phyloP scores from a whole-genome alignment of 2,113 vertebrate species.

The Boleophthalmus pectinirostris region DNA sequence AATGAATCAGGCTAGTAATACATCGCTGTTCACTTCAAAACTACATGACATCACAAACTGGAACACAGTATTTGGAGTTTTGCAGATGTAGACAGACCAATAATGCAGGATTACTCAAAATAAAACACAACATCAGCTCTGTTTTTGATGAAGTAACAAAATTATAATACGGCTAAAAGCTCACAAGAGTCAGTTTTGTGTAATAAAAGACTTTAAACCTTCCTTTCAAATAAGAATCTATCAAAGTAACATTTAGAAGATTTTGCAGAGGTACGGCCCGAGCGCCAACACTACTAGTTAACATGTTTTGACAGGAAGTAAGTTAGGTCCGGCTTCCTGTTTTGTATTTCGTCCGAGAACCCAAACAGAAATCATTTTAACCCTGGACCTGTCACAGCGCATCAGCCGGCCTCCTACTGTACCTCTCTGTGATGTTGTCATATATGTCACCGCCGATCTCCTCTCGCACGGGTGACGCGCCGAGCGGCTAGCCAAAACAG shows the following conservation, averaged over 20 bases:
- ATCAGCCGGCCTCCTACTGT: conserved; percentile 18
- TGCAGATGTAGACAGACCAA: no score
- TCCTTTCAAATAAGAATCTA: no score
- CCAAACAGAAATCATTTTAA: conserved; percentile 8
- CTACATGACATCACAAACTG: no score
- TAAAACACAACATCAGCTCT: no score
- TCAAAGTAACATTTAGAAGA: not conserved
- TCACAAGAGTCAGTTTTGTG: no score
- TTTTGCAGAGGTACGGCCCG: not conserved
- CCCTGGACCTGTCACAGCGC: conserved; percentile 20
- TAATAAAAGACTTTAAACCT: no score
- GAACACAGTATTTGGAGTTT: no score
- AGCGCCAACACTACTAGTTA: conserved; percentile 15
- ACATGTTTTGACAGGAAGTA: conserved; percentile 50
- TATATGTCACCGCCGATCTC: conserved; percentile 41
- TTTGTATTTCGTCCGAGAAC: conserved; percentile 11
- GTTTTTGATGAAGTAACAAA: no score
- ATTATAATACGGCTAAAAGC: no score
- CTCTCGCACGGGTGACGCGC: not conserved
- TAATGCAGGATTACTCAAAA: no score
- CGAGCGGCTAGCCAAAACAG: conserved; percentile 12
- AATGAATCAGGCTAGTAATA: no score
- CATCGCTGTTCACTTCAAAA: no score
- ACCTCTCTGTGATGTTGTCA: conserved; percentile 24
- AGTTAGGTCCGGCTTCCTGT: conserved; percentile 30